Base-by-base conservation (phyloP, 2,888 invertebrate species). In the Disparrhopalites patrizii region DNA sequence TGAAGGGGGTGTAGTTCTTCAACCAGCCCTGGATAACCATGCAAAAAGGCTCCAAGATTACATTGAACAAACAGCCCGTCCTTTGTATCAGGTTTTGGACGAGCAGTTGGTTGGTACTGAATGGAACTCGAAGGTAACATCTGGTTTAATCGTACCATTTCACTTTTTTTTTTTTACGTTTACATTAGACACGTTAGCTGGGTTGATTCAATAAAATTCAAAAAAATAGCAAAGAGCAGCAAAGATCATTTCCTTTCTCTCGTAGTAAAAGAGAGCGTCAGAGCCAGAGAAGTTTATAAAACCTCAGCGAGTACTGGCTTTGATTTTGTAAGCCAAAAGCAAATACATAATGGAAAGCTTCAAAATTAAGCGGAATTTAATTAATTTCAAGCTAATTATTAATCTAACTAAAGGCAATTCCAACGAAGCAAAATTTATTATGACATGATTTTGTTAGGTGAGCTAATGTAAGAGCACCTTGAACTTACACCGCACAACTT, bases 91-190 rank as follows among this genome's bases (percentile, higher is more conserved):
- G 47, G 61, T 73, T 7, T 54, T 73, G 40, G 72, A 73, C 40
- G 69, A 67, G n/a, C 66, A 70, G 38, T 60, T 73, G 28, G 27
- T 54, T 7, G 70, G 70, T 23, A 64, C 70, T n/a, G 60, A 57
- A 25, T 73, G 73, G 73, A 70, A 67, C 58, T 63, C 65, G 15
- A 62, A 68, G 62, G 73, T 73, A 30, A 55, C 7, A 27, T 10
- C 13, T 23, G 15, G 27, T 27, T 52, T 52, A 8, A 4, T 52
- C 10, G 10, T 31, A 13, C 4, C 7, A 54, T 54, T 10, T 54
- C 31, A n/a, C 7, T 5, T 27, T 18, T 7, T 10, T 52, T 30
- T 27, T 33, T 18, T 33, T 27, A 23, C 52, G 52, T 52, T 8
- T 23, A 52, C 15, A 36, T 7, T 36, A 36, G 7, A 10, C 36